phyloP scores from a whole-genome alignment of 2,888 invertebrate species.

The Perizoma flavofasciatum region DNA sequence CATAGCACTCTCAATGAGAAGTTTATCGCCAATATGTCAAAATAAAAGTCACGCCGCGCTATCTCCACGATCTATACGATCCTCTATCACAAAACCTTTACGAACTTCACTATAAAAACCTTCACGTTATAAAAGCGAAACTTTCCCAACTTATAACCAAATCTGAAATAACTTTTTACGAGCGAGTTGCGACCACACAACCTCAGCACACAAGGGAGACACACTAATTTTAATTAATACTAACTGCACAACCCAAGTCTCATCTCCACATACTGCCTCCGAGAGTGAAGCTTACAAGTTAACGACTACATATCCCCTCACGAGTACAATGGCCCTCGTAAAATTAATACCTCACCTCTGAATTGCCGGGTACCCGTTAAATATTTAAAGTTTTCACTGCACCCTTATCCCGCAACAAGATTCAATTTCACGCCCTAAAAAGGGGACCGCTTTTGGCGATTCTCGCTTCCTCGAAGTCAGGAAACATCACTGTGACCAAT shows the following conservation, averaged over 20 bases:
- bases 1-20: not conserved
- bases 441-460: slow-evolving; percentile 73
- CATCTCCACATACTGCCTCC: slow-evolving; percentile 35
- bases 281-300: slow-evolving; percentile 64
- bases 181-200: slow-evolving; percentile 46
- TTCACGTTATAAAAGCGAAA: slow-evolving; percentile 30
- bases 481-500: slow-evolving; percentile 70
- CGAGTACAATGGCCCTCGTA: slow-evolving; percentile 72
- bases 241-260: slow-evolving; percentile 48
- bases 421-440: slow-evolving; percentile 82
- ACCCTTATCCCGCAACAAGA: slow-evolving; percentile 80
- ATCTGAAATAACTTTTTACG: slow-evolving; percentile 64
- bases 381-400: slow-evolving; percentile 80
- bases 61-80: slow-evolving; percentile 8
- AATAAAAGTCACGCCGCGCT: not conserved
- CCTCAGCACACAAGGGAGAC: slow-evolving; percentile 59
- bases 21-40: not conserved
- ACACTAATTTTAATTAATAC: slow-evolving; percentile 77
- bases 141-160: slow-evolving; percentile 43
- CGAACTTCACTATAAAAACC: slow-evolving; percentile 9
- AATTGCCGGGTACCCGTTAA: slow-evolving; percentile 74
- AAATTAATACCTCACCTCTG: slow-evolving; percentile 81
- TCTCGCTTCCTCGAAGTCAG: slow-evolving; percentile 75
- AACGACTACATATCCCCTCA: slow-evolving; percentile 76
- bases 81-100: slow-evolving; percentile 7